Base-by-base conservation (phyloP, 2,113 vertebrate species). In the Callipepla californica region DNA sequence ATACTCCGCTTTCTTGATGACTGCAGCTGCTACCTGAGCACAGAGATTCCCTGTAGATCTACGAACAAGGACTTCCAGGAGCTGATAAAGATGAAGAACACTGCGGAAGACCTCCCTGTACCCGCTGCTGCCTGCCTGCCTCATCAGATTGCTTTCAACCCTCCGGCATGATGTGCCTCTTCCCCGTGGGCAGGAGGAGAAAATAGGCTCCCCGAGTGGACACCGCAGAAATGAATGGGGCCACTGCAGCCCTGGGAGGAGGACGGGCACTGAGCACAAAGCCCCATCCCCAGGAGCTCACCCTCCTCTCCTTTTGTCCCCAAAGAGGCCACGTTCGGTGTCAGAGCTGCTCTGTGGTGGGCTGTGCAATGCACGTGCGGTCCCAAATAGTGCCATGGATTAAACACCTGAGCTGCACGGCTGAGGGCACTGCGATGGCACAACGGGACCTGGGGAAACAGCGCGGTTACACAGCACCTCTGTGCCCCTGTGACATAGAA, bases 21-120 rank as follows among this genome's bases (percentile, higher is more conserved):
- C 86, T 91, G 85, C 92, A 78, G 93, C 94, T 58, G 75, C 88
- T 90, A 91, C 85, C 90, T 89, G 81, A 94, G 62, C 86, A 91
- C 84, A 95, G 93, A 92, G 77, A 87, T 94, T 97, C 94, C 94
- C 95, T 92, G 90, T 96, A 92, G 96, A 94, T 96, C 87, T 32
- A 20, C 2, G 80, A 96, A 94, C 85, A 95, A 96, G 92, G 95
- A 81, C 94, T 96, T 89, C 83, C 85, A 90, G 89, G 93, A 93
- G 63, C 85, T 69, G 85, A 22, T 76, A 93, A 90, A 95, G 93
- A 96, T 95, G 95, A 96, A 97, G 90, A 80, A 96, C 92, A 89
- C 79, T 85, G 90, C 91, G 81, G 95, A 95, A 96, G 95, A 86
- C 92, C 95, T 95, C 89, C 92, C 86, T 93, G 93, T 88, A 61